phyloP scores from a whole-genome alignment of 2,797 vertebrate species.

The Semotilus atromaculatus region DNA sequence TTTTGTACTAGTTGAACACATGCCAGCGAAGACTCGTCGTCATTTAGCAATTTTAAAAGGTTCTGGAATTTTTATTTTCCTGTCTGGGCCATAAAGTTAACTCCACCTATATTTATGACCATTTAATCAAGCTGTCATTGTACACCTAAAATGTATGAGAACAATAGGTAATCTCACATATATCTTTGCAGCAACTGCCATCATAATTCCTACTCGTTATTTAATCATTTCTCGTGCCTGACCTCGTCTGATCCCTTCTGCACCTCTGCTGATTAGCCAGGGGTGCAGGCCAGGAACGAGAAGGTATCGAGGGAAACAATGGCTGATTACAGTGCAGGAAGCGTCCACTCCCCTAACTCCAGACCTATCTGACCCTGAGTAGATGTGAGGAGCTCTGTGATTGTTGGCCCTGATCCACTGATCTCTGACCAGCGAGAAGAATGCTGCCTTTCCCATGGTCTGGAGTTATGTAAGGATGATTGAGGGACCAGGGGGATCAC shows the following conservation, averaged over 20 bases:
- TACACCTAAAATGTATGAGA: constrained; percentile 27
- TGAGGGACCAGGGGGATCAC: constrained; percentile 35
- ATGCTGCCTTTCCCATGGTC: constrained; percentile 53
- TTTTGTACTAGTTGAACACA: not conserved
- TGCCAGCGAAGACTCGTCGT: not conserved
- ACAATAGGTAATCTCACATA: constrained; percentile 40
- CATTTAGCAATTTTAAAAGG: constrained; percentile 30
- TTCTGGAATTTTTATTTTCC: constrained; percentile 24
- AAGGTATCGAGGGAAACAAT: constrained; percentile 52
- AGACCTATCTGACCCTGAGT: constrained; percentile 53
- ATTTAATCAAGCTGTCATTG: constrained; percentile 22
- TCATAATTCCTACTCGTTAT: constrained; percentile 14
- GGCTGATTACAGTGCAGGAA: constrained; percentile 59
- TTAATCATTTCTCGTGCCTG: constrained; percentile 9
- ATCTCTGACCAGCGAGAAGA: constrained; percentile 42
- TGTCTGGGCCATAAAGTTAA: constrained; percentile 26
- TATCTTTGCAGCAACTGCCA: constrained; percentile 6
- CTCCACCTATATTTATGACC: constrained; percentile 44
- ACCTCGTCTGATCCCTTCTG: constrained; percentile 26
- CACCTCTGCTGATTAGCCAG: constrained; percentile 43
- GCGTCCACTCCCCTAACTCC: constrained; percentile 54
- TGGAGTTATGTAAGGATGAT: constrained; percentile 52
- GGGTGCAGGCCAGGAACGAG: constrained; percentile 43
- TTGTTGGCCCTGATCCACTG: constrained; percentile 52
- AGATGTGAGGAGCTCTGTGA: constrained; percentile 58